Base-by-base conservation (phyloP, 1,140 invertebrate genomes). In the Drosophila simulans region DNA sequence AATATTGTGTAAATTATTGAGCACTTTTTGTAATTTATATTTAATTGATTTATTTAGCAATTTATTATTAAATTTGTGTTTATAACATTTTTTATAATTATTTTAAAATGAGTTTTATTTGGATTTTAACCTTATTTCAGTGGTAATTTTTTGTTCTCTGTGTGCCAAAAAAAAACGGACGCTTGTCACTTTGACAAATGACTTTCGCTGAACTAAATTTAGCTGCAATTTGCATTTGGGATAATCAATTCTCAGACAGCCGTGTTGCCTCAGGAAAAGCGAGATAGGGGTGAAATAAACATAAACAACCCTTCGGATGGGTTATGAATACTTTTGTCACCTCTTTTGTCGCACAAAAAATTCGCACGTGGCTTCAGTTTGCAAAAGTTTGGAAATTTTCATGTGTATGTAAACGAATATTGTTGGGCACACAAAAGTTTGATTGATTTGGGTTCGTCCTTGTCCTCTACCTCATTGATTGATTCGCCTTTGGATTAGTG, bases 401-500 rank as follows among this genome's bases (percentile, higher is more conserved):
- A 27, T 70, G 51, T 37, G 64, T 65, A 57, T 70, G 66, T 70
- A 70, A 70, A 70, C 66, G 66, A 88, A 89, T 83, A 86, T 70
- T 74, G 63, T 70, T 63, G 58, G 27, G 46, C 57, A 81, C 43
- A 86, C 77, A 85, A 77, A 80, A 89, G 71, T 86, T 88, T 88
- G 84, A 88, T 88, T 88, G 83, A 88, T 88, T 88, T 73, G 84
- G 76, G 83, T 89, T 84, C 70, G 57, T 58, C 78, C 59, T 65
- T 76, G 71, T 70, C 45, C 46, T 45, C 43, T 45, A 40, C 43
- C 60, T 22, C 52, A 80, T 88, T 86, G 83, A 86, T 88, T 88
- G 83, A 86, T 86, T 88, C 60, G 75, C 77, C 57, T 71, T 80
- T 76, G 83, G 83, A 88, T 88, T 88, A 86, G 83, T 82, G 83